phyloP scores from a whole-genome alignment of 2,797 vertebrate genomes.

The Telmatherina bonti region DNA sequence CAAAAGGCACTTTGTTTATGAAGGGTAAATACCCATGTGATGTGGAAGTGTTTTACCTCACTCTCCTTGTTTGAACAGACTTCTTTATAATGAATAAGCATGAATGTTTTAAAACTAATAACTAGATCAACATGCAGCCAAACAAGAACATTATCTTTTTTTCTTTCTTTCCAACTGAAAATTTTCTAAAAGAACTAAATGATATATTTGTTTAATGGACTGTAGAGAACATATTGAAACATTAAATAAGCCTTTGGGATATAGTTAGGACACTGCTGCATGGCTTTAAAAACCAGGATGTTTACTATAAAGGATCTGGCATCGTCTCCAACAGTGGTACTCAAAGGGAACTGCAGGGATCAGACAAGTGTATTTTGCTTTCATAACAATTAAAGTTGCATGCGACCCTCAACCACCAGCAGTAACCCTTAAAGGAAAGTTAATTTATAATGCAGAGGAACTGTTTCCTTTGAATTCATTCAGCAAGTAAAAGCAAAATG shows the following conservation, averaged over 20 bases:
- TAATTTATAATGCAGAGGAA: not conserved
- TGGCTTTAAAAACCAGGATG: not conserved
- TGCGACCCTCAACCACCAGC: not conserved
- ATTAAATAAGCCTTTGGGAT: slow-evolving; percentile 46
- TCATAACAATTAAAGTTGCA: not conserved
- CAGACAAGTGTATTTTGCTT: not conserved
- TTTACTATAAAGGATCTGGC: slow-evolving; percentile 21
- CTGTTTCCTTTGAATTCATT: not conserved
- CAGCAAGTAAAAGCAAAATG: not conserved
- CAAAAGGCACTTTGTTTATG: slow-evolving; percentile 50
- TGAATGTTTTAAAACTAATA: slow-evolving; percentile 70
- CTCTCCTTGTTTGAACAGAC: slow-evolving; percentile 25
- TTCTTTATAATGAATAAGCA: slow-evolving; percentile 67
- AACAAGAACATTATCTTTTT: slow-evolving; percentile 60
- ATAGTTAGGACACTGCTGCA: slow-evolving; percentile 6
- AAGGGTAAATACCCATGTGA: slow-evolving; percentile 51
- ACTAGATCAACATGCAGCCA: slow-evolving; percentile 59
- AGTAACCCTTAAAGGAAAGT: not conserved
- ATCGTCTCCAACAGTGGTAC: slow-evolving; percentile 10
- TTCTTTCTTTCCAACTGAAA: slow-evolving; percentile 35
- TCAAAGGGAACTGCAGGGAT: not conserved
- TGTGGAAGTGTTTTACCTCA: slow-evolving; percentile 42
- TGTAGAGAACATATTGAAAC: slow-evolving; percentile 50
- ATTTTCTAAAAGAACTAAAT: slow-evolving; percentile 45
- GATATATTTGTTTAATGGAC: slow-evolving; percentile 48